Conservation (phyloP, 2,888 invertebrate species). For the Xanthia icteritia region DNA sequence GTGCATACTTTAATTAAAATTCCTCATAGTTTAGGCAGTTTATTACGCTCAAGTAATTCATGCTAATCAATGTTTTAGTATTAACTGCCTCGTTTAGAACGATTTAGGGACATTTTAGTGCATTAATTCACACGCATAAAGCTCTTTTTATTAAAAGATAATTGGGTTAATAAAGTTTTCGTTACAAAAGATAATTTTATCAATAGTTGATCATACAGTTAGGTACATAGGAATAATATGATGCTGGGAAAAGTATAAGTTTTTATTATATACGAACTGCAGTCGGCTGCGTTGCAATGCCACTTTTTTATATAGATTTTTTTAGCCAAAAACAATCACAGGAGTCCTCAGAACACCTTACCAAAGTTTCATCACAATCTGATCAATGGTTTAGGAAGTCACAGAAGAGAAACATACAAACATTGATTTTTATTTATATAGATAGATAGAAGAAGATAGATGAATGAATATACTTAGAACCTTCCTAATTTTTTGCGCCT, state of each 20-base stretch:
- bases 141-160: not conserved
- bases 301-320: too few relatives aligned
- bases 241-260: not conserved
- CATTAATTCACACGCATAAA: constrained; percentile 21
- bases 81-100: not conserved
- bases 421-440: too few relatives aligned
- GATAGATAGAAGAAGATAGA: too few relatives aligned
- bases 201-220: not conserved
- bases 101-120: not conserved
- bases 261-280: not conserved
- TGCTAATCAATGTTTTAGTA: not conserved
- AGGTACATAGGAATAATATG: not conserved
- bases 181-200: not conserved
- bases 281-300: too few relatives aligned
- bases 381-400: too few relatives aligned
- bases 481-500: not conserved
- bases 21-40: too few relatives aligned
- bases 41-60: not conserved
- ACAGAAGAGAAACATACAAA: too few relatives aligned
- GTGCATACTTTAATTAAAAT: not conserved
- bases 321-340: too few relatives aligned
- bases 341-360: too few relatives aligned
- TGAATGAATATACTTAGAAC: not conserved
- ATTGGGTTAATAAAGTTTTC: constrained; percentile 6
- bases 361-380: too few relatives aligned